Base-by-base conservation (phyloP, 2,888 invertebrate genomes). In the Andrena flavipes region DNA sequence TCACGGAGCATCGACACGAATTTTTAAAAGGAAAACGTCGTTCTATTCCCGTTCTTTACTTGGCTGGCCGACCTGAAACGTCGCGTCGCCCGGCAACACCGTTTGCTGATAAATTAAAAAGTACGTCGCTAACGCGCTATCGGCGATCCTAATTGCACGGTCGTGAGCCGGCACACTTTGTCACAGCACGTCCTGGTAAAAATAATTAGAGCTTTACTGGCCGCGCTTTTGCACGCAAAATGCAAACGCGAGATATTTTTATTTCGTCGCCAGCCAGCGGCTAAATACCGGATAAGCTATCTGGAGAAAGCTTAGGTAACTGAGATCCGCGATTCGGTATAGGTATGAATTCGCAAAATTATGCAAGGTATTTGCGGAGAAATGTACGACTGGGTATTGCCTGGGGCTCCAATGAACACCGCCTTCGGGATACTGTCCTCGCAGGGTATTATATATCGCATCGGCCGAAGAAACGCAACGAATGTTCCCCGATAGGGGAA, bases 61-160 rank as follows among this genome's bases (percentile, higher is more conserved):
- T 49, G 30, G 8, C 26, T 26, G 49, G 23, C 20, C 35, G 20
- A n/a, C 62, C 67, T 49, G 26, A 26, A 33, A 23, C 33, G 35
- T 13, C 42, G 42, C 35, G 42, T 29, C 26, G 73, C 13, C 51
- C 59, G 65, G 77, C 68, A 29, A 69, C 75, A 74, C 78, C 82
- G 84, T 82, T 82, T 33, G 69, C 67, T 56, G 84, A 86, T 80
- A 85, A 84, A 88, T 88, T 85, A 84, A 87, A 88, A 86, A 77
- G 70, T 56, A 69, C 72, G 62, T 59, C 62, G 77, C 56, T 51
- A 67, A 60, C 60, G 64, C 72, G 76, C 81, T 81, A 88, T 87
- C 80, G 70, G 42, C 70, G 77, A 68, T 81, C 76, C 80, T 88
- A 89, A 89, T 89, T 88, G 85, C 84, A 81, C 71, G 84, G 42